Percentiles rank a stretch among this genome's conserved stretches.
Evolutionary conservation across 2,888 invertebrate genomes (phyloP).

Genomic region (Parnassius smintheus): DNA sequence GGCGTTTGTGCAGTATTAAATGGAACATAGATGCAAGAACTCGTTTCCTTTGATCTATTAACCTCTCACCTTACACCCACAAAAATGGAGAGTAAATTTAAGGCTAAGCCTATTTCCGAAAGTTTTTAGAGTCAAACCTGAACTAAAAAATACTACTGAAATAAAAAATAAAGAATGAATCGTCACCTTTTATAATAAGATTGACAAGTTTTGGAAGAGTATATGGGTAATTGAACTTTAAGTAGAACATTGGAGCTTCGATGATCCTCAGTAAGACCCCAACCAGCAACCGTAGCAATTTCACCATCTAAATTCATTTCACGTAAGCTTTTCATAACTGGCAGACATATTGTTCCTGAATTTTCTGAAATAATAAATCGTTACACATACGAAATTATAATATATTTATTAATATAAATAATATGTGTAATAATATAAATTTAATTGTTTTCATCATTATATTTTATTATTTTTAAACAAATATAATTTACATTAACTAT

Average conservation of each 20-base stretch:
- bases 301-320: constrained; percentile 4
- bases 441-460: not conserved
- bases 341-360: constrained; percentile 16
- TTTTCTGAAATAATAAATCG: constrained; percentile 1
- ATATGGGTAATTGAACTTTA: constrained; percentile 14
- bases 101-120: no score
- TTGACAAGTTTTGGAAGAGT: not conserved
- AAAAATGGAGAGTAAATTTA: no score
- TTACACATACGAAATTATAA: not conserved
- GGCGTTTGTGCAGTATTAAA: no score
- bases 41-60: no score
- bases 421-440: not conserved
- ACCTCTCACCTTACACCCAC: no score
- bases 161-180: no score
- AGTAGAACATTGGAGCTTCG: constrained; percentile 6
- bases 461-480: not conserved
- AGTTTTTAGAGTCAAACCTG: no score
- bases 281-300: constrained; percentile 11
- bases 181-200: not conserved
- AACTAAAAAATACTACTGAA: no score
- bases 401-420: not conserved
- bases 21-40: no score
- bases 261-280: constrained; percentile 14
- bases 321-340: not conserved
- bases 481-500: not conserved